Conservation (phyloP, 2,113 vertebrate species). For the Ceyx melanurus region DNA sequence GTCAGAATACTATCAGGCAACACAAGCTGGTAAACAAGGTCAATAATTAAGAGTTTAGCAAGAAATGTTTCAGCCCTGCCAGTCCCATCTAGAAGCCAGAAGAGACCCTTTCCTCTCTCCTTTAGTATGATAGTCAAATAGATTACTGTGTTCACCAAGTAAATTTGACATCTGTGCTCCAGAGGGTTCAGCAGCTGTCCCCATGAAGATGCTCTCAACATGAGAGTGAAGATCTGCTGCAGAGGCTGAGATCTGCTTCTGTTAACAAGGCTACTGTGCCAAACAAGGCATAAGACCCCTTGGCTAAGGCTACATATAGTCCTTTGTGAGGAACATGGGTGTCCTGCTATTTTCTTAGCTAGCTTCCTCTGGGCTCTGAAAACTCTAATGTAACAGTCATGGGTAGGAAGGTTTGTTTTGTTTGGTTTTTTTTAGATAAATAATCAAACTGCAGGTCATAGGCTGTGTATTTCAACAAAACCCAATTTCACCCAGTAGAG, state of each 20-base stretch:
- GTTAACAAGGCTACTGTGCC: neutral
- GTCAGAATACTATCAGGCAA: neutral
- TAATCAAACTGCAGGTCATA: neutral
- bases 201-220: fast-evolving
- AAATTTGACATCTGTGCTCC: neutral
- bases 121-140: neutral
- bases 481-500: neutral
- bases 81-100: neutral
- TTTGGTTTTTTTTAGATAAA: neutral
- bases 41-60: neutral
- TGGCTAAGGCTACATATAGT: neutral
- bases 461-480: neutral
- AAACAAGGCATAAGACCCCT: neutral
- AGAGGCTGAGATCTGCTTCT: neutral
- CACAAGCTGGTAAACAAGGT: neutral
- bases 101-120: neutral
- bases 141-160: neutral
- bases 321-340: neutral
- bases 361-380: neutral
- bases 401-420: no score
- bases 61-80: neutral
- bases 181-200: neutral
- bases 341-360: neutral
- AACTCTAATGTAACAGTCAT: fast-evolving
- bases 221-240: neutral